Conservation (phyloP, 2,888 invertebrate genomes). For the Macrosoma leucophasiata region DNA sequence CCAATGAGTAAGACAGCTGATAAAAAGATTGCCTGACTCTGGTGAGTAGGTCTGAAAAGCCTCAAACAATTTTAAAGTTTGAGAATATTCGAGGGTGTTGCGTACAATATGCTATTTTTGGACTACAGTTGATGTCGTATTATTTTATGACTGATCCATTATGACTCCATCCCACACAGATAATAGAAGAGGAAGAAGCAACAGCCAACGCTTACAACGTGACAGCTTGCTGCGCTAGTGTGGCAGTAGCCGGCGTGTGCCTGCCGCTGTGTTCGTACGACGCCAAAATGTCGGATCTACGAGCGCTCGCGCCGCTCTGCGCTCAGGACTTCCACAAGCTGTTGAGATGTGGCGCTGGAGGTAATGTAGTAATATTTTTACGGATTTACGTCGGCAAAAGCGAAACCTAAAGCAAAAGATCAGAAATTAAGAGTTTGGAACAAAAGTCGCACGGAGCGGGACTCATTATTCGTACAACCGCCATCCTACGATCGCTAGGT, state of each 20-base stretch:
- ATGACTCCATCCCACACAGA: no score
- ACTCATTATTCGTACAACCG: no score
- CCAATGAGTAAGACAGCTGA: no score
- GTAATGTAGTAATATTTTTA: constrained; percentile 36
- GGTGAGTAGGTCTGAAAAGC: no score
- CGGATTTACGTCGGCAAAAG: background rate
- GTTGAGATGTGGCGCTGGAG: constrained; percentile 78
- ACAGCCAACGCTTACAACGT: constrained; percentile 82
- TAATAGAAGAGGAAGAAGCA: constrained; percentile 77
- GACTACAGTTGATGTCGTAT: no score
- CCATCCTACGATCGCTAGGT: background rate
- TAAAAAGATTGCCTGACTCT: no score
- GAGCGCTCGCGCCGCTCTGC: constrained; percentile 82
- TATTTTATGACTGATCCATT: no score
- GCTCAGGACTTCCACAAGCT: constrained; percentile 85
- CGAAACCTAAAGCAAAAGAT: background rate
- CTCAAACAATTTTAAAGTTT: no score
- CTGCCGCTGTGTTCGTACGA: constrained; percentile 88
- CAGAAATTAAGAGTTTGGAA: background rate
- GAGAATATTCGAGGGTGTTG: no score
- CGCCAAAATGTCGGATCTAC: constrained; percentile 87
- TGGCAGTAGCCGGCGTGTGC: constrained; percentile 80
- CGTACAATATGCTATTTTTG: no score
- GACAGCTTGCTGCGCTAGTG: constrained; percentile 84
- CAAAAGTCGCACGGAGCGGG: background rate